Percentiles rank a stretch among this genome's conserved stretches.
Evolutionary conservation across 2,888 invertebrate genomes (phyloP).

Genomic region (Ophion costatus): DNA sequence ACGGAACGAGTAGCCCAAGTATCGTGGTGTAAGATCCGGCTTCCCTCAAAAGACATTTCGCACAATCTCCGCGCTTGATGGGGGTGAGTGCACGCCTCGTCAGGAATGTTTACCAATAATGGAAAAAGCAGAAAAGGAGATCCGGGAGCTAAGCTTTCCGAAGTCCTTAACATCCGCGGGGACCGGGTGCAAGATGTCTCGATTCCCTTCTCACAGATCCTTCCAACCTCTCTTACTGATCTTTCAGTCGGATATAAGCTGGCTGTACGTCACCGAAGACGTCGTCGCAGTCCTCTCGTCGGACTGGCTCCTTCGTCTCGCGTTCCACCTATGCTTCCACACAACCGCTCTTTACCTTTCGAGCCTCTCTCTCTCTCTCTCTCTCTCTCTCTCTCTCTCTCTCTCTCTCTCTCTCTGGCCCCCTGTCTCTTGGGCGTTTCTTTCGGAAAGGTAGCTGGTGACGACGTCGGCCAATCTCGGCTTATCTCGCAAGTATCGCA

Average conservation of each 20-base stretch:
- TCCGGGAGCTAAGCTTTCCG: neutral
- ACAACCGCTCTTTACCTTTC: slow-evolving; percentile 18
- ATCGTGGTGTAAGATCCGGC: neutral
- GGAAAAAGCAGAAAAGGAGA: neutral
- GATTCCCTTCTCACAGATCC: slow-evolving; percentile 37
- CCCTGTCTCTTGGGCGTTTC: slow-evolving; percentile 26
- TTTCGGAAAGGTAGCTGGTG: slow-evolving; percentile 18
- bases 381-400: neutral
- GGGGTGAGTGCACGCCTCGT: neutral
- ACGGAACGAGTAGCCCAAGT: too few relatives aligned
- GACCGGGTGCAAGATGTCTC: slow-evolving; percentile 37
- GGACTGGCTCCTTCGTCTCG: slow-evolving; percentile 9
- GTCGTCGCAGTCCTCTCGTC: slow-evolving; percentile 24
- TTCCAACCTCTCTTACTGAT: slow-evolving; percentile 50
- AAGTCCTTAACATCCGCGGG: neutral
- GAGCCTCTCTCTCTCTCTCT: neutral
- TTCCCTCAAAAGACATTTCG: neutral
- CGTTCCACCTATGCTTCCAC: neutral
- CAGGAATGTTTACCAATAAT: slow-evolving; percentile 29
- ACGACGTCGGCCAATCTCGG: slow-evolving; percentile 65
- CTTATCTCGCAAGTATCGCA: slow-evolving; percentile 67
- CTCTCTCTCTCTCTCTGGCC: neutral
- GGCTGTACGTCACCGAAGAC: slow-evolving; percentile 44
- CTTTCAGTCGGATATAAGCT: slow-evolving; percentile 52
- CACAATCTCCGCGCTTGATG: neutral